These are phyloP conservation scores for Octodon degus DNA, from an alignment of 2,113 vertebrate species.

Conservation along the genomic window DNA sequence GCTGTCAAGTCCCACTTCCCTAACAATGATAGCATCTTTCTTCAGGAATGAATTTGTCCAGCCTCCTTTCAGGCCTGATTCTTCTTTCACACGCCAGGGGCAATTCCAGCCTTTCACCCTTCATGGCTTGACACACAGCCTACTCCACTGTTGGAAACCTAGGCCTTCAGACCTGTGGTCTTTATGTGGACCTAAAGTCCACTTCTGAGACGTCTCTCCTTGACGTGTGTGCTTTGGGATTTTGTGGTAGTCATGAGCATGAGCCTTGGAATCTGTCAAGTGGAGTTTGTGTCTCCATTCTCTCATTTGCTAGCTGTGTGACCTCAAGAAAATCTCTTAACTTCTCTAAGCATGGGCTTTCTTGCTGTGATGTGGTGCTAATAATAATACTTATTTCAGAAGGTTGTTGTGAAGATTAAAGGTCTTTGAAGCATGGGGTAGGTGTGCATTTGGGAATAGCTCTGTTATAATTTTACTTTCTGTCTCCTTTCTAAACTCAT, in stretches of 20 bases:
- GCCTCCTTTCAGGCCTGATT: not conserved
- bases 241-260: not conserved
- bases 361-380: not conserved
- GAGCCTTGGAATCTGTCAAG: not conserved
- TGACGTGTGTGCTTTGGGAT: not conserved
- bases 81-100: not conserved
- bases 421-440: conserved; percentile 46
- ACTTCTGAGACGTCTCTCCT: not conserved
- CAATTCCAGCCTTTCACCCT: not conserved
- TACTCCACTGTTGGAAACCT: not conserved
- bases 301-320: conserved; percentile 65
- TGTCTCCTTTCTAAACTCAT: conserved; percentile 62
- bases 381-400: conserved; percentile 56
- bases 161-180: not conserved
- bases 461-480: conserved; percentile 58
- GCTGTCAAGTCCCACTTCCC: conserved; percentile 1
- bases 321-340: conserved; percentile 64
- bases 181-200: not conserved
- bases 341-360: conserved; percentile 49
- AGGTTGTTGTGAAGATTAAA: conserved; percentile 62
- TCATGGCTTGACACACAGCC: not conserved
- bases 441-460: conserved; percentile 41
- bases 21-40: not conserved
- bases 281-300: not conserved
- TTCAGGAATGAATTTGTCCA: not conserved